Evolutionary conservation across 2,888 invertebrate species (phyloP), one percentile per base, ranked within the genome.

Genomic region (Megaustenia siamemsis): DNA sequence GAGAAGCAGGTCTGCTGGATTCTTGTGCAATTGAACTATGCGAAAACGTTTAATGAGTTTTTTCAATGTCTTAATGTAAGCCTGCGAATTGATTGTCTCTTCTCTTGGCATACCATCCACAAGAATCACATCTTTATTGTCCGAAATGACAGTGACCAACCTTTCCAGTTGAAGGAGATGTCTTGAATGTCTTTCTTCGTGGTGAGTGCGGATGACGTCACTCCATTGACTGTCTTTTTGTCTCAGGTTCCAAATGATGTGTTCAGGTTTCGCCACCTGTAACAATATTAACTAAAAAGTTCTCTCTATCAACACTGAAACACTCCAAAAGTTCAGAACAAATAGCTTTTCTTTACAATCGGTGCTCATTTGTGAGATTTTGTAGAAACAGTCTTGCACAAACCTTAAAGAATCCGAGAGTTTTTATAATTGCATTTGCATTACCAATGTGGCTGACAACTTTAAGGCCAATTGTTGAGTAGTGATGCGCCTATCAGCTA

Each of bases 1-100:
- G 69, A 69, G 60, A 60, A 60, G 38, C 40, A 69, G 38, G 18
- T 69, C 40, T 69, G 40, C 24, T 69, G 40, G 69, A 69, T 69
- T 69, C 69, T 38, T 69, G 69, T 69, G 69, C 24, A 4, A 40
- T 24, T 21, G 69, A 69, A 69, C 40, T 69, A 15, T 69, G 38
- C 69, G 8, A 28, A 38, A 38, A 69, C 40, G 69, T 40, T 28
- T 21, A 69, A 24, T 69, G 21, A 21, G 69, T 40, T 69, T 69
- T 21, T 21, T 69, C 40, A 40, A 40, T 68, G 40, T 38, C 21
- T 40, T 69, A 21, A 38, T 40, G 4, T 38, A 69, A 69, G 69
- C 40, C 2, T 69, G 38, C 24, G 38, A 69, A n/a, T n/a, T n/a
- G n/a, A n/a, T n/a, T n/a, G n/a, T n/a, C n/a, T n/a, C n/a, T n/a